Evolutionary conservation across 2,797 vertebrate species (phyloP), one percentile per base, ranked within the genome.

Genomic region (Sparidentex hasta): DNA sequence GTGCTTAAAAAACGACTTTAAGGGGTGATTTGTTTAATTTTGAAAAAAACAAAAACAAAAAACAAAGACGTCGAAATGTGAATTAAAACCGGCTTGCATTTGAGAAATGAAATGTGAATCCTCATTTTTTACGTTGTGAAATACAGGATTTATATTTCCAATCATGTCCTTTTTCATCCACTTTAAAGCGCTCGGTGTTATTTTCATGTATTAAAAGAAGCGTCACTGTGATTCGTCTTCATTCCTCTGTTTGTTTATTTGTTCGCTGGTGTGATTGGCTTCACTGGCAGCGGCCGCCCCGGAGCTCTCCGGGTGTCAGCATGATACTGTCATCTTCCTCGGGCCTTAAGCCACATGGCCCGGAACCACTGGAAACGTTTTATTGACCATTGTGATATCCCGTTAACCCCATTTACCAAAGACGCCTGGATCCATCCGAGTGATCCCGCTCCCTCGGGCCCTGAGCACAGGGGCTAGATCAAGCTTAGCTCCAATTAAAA

Each of bases 401-500:
- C 71, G 88, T 93, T 94, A 92, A 92, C 88, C 89, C 96, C 95
- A 96, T 97, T 96, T 97, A 93, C 94, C 94, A 94, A 96, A 96
- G 96, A 96, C 95, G 93, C 96, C 93, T 93, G 95, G 96, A 96
- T 96, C 95, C 94, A 94, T 94, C 94, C 95, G 95, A 96, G 95
- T 96, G 96, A 96, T 96, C 96, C 96, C 94, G 95, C 95, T 95
- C 96, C 96, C 95, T 96, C 95, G 92, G 96, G 96, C 96, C 96
- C 95, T 94, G 86, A 92, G 93, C 95, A 93, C 90, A 59, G 58
- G 69, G 81, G 27, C 74, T 41, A 69, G 52, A 95, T 96, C 96
- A 96, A 94, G 95, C 96, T 96, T 95, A 96, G 96, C 96, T 82
- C 96, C 97, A 98, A 98, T 98, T 98, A 98, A 97, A 90, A 85